These are phyloP conservation scores for Xiphophorus hellerii DNA, from an alignment of 2,113 vertebrate species.

Conservation along the genomic window DNA sequence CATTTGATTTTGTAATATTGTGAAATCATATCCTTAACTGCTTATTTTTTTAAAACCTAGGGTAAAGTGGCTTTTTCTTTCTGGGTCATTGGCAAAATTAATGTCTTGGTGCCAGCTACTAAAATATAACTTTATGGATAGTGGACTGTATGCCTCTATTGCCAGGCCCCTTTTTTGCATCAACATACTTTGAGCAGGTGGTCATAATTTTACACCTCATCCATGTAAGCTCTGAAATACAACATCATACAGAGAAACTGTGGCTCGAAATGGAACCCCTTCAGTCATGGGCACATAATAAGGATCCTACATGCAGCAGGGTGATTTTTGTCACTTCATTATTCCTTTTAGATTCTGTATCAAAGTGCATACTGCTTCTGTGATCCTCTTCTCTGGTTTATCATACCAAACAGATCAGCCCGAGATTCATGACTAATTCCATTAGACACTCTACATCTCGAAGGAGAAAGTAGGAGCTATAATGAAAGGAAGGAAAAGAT, in stretches of 20 bases:
- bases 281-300: constrained; percentile 11
- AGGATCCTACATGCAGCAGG: constrained; percentile 10
- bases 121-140: background rate
- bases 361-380: constrained; percentile 61
- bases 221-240: background rate
- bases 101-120: too few relatives aligned
- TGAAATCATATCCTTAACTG: too few relatives aligned
- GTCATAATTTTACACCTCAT: background rate
- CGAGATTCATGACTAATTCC: constrained; percentile 55
- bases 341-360: constrained; percentile 64
- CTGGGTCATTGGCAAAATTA: too few relatives aligned
- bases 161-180: background rate
- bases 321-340: constrained; percentile 42
- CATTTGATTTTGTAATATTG: too few relatives aligned
- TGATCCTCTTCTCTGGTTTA: constrained; percentile 58
- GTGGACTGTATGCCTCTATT: background rate
- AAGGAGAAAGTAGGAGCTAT: constrained; percentile 21
- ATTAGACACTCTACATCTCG: constrained; percentile 50
- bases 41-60: too few relatives aligned
- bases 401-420: constrained; percentile 52
- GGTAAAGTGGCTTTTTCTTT: too few relatives aligned
- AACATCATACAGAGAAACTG: constrained; percentile 5
- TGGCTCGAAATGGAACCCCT: constrained; percentile 20
- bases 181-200: background rate
- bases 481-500: constrained; percentile 32